These are phyloP conservation scores for Drosophila subobscura DNA, from an alignment of 1,140 invertebrate genomes.

Conservation along the genomic window DNA sequence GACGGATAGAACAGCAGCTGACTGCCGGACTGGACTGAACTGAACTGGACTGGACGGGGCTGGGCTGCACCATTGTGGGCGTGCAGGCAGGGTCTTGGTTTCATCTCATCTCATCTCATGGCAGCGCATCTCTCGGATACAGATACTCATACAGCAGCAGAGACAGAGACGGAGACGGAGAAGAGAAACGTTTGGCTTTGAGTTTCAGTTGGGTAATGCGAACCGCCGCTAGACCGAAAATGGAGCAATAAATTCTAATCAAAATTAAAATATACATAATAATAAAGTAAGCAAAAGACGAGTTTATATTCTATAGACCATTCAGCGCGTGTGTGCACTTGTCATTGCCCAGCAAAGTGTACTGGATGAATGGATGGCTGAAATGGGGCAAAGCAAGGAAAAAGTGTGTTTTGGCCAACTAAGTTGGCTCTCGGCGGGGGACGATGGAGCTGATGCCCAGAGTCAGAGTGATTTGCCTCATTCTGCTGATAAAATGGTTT, in stretches of 20 bases:
- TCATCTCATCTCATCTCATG: conserved; percentile 21
- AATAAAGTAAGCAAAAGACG: conserved; percentile 63
- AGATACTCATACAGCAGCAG: conserved; percentile 21
- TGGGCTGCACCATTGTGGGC: conserved; percentile 57
- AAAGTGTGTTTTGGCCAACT: conserved; percentile 27
- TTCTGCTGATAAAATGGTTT: background rate
- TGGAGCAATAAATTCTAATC: conserved; percentile 81
- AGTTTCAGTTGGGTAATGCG: conserved; percentile 60
- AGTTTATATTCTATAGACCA: conserved; percentile 50
- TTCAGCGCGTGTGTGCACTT: conserved; percentile 64
- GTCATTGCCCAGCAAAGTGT: conserved; percentile 33
- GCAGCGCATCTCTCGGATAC: conserved; percentile 40
- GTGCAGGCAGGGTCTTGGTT: conserved; percentile 56
- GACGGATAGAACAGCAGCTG: conserved; percentile 40
- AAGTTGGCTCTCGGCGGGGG: conserved; percentile 9
- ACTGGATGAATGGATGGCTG: background rate
- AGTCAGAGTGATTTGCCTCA: conserved; percentile 18
- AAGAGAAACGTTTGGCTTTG: conserved; percentile 53
- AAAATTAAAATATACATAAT: conserved; percentile 80
- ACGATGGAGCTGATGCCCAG: background rate
- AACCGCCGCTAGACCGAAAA: conserved; percentile 47
- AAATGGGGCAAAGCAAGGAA: background rate
- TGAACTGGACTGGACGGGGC: background rate
- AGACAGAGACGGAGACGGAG: background rate
- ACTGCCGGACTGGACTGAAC: conserved; percentile 19